A percentile compares a stretch with the other conserved stretches of the same genome.
These are phyloP conservation scores for Drosophila mauritiana DNA, from an alignment of 1,140 invertebrate species.

Conservation along the genomic window DNA sequence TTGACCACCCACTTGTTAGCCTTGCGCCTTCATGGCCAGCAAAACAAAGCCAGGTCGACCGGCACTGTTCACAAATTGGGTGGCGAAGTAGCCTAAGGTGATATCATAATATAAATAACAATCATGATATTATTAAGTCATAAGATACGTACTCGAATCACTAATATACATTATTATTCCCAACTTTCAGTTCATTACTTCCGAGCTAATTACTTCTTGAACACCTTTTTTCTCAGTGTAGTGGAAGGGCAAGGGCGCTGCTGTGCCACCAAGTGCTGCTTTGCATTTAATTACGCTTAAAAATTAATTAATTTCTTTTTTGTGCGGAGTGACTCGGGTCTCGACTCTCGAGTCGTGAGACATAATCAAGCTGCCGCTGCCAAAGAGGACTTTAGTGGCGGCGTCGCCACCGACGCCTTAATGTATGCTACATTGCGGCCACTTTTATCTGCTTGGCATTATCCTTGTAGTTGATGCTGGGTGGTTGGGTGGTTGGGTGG, in stretches of 20 bases:
- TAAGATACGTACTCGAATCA: no score
- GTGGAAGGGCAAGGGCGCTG: background rate
- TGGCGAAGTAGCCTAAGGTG: background rate
- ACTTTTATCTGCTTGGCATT: slow-evolving; percentile 71
- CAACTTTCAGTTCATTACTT: background rate
- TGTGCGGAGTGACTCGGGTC: slow-evolving; percentile 47
- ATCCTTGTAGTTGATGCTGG: slow-evolving; percentile 51
- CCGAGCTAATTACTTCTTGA: background rate
- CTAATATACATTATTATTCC: no score
- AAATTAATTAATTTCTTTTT: slow-evolving; percentile 83
- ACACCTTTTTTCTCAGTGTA: slow-evolving; percentile 11
- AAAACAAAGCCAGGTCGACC: slow-evolving; percentile 27
- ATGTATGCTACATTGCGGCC: slow-evolving; percentile 71
- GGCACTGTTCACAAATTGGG: slow-evolving; percentile 11
- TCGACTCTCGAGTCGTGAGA: slow-evolving; percentile 51
- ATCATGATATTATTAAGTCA: no score
- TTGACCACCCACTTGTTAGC: slow-evolving; percentile 41
- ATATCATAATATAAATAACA: background rate
- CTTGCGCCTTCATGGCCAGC: slow-evolving; percentile 41
- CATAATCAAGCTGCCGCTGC: slow-evolving; percentile 73
- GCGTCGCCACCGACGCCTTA: slow-evolving; percentile 56
- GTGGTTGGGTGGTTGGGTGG: background rate
- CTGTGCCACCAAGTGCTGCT: slow-evolving; percentile 58
- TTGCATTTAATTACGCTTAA: slow-evolving; percentile 83
- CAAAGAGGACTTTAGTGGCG: slow-evolving; percentile 47